A percentile compares a stretch with the other conserved stretches of the same genome.
These are phyloP conservation scores for Ammodytes dubius DNA, from an alignment of 2,113 vertebrate species.

Conservation along the genomic window DNA sequence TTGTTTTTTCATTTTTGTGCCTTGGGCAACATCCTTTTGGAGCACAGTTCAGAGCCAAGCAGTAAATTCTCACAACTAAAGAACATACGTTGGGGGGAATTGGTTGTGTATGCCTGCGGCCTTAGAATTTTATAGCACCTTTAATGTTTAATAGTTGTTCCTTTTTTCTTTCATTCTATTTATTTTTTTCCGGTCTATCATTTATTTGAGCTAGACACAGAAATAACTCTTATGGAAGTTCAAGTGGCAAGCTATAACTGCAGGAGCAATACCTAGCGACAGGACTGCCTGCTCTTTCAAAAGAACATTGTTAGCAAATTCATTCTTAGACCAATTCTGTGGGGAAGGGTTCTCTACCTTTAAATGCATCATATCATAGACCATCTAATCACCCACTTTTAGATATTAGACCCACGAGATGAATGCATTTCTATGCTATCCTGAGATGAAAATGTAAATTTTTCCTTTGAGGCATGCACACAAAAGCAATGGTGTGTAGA, in stretches of 20 bases:
- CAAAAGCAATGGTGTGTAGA: neutral
- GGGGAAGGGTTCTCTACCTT: neutral
- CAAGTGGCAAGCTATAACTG: neutral
- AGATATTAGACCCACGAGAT: neutral
- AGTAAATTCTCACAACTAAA: conserved; percentile 27
- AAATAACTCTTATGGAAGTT: neutral
- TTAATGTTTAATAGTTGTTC: conserved; percentile 16
- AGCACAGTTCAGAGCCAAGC: conserved; percentile 19
- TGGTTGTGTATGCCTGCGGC: neutral
- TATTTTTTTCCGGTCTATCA: neutral
- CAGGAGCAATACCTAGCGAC: neutral
- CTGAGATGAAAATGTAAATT: neutral
- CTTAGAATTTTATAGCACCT: conserved; percentile 8
- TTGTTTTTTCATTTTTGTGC: conserved; percentile 28
- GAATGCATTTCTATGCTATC: neutral
- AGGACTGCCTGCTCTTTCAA: neutral
- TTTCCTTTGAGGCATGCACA: neutral
- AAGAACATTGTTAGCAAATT: neutral
- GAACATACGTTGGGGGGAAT: neutral
- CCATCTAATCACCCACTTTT: neutral
- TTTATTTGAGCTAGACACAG: neutral
- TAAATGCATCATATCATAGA: neutral
- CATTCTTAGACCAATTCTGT: neutral
- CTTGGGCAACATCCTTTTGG: neutral
- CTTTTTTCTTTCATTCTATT: neutral